A percentile compares a stretch with the other conserved stretches of the same genome.
Conservation (phyloP, 2,797 vertebrate genomes). For the Momotus momota region DNA sequence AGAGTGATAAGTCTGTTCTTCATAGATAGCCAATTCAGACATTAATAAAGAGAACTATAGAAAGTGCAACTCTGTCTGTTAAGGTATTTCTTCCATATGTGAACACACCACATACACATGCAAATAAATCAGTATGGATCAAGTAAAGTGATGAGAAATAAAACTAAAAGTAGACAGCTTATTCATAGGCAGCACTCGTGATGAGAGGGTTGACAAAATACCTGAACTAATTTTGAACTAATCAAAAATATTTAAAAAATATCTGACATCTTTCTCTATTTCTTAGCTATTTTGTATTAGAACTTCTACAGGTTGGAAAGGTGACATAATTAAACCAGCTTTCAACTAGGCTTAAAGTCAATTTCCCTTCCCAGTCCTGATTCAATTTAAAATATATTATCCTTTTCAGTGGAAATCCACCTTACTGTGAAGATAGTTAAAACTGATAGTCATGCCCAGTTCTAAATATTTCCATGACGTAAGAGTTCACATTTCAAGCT, state of each 20-base stretch:
- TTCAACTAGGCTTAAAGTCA: background rate
- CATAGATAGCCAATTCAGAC: background rate
- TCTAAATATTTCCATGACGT: background rate
- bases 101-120: background rate
- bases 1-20: slow-evolving; percentile 3
- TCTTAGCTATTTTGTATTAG: background rate
- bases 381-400: background rate
- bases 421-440: background rate
- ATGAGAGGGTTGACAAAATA: background rate
- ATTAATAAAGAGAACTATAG: background rate
- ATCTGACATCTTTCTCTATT: background rate
- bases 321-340: background rate
- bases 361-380: background rate
- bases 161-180: background rate
- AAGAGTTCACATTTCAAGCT: background rate
- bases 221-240: background rate
- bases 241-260: background rate
- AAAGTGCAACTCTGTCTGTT: background rate
- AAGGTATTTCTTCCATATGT: background rate
- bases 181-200: background rate
- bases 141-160: slow-evolving; percentile 6
- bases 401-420: background rate
- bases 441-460: background rate
- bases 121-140: background rate
- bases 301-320: background rate